phyloP scores from a whole-genome alignment of 2,113 vertebrate genomes.

The Lampris incognitus region DNA sequence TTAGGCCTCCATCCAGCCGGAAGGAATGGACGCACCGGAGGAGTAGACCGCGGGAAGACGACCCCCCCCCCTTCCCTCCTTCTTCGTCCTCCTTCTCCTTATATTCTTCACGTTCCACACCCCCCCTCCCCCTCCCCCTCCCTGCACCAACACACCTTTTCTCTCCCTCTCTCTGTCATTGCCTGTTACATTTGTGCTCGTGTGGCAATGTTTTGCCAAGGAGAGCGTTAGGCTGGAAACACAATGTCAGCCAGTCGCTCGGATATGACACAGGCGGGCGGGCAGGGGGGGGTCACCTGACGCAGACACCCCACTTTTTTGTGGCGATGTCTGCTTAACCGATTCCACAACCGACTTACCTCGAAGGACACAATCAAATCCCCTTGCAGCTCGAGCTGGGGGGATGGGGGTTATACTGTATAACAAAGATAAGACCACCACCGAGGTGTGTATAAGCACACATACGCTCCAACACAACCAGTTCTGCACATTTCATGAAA shows the following conservation, averaged over 20 bases:
- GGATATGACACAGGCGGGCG: not conserved
- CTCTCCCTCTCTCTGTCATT: not conserved
- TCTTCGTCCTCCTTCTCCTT: not conserved
- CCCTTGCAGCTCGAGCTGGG: conserved; percentile 20
- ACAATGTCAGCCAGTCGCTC: not conserved
- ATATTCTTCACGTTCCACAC: not conserved
- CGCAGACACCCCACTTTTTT: not conserved
- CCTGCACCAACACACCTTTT: not conserved
- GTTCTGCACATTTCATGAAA: conserved; percentile 43
- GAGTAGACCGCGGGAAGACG: conserved; percentile 71
- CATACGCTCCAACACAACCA: conserved; percentile 23
- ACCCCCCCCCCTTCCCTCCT: conserved; percentile 21
- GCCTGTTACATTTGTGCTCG: not conserved
- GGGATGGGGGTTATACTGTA: conserved; percentile 41
- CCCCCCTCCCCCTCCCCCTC: not conserved
- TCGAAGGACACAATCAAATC: conserved; percentile 17
- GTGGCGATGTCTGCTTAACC: conserved; percentile 14
- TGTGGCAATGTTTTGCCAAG: not conserved
- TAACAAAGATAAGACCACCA: conserved; percentile 35
- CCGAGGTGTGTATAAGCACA: conserved; percentile 4
- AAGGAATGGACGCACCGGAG: conserved; percentile 75
- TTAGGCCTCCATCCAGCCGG: conserved; percentile 78
- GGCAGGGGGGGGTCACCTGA: conserved; percentile 8
- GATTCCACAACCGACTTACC: conserved; percentile 31
- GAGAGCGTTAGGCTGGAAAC: not conserved